Conservation (phyloP, 2,113 vertebrate genomes). For the Callionymus lyra region DNA sequence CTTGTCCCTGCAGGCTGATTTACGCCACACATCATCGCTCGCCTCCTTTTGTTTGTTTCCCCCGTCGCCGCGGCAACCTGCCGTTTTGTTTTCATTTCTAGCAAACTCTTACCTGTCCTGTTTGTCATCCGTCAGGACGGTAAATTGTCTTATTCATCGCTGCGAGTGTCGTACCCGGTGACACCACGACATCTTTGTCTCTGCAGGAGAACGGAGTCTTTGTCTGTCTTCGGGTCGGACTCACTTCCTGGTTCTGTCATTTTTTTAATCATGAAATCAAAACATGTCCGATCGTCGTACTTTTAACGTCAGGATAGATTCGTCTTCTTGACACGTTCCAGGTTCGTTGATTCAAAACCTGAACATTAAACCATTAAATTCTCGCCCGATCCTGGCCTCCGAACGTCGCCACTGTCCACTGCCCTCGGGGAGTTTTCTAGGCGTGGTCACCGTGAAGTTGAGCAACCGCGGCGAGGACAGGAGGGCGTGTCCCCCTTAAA, state of each 20-base stretch:
- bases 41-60: constrained; percentile 67
- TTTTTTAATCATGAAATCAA: constrained; percentile 1
- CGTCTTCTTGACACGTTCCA: no score
- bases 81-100: constrained; percentile 50
- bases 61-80: constrained; percentile 56
- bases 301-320: not conserved
- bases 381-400: constrained; percentile 34
- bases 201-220: constrained; percentile 23
- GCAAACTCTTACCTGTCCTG: constrained; percentile 57
- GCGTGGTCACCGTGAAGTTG: constrained; percentile 36
- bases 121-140: constrained; percentile 43
- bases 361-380: constrained; percentile 52
- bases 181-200: constrained; percentile 17
- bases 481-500: constrained; percentile 9
- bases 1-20: constrained; percentile 67
- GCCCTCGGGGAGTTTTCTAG: constrained; percentile 28
- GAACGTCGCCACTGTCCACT: constrained; percentile 25
- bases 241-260: constrained; percentile 1
- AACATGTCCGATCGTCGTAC: constrained; percentile 1
- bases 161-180: constrained; percentile 16
- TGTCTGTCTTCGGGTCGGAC: constrained; percentile 11
- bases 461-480: constrained; percentile 17
- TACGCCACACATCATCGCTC: constrained; percentile 42
- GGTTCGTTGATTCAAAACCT: no score
- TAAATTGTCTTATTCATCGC: constrained; percentile 47